These are phyloP conservation scores for Salvelinus alpinus DNA, from an alignment of 2,113 vertebrate genomes.

Conservation along the genomic window DNA sequence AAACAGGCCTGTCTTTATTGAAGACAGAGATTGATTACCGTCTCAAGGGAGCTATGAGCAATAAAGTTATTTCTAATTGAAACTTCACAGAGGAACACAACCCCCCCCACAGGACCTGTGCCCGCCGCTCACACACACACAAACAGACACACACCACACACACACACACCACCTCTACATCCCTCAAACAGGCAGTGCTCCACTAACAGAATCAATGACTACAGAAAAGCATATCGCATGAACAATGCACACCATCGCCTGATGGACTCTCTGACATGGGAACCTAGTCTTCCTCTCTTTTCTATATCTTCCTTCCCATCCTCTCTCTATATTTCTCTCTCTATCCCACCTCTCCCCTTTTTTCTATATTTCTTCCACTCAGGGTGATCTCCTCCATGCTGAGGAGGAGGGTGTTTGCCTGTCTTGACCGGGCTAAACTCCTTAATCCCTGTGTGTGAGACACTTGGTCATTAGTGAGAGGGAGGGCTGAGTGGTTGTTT, in stretches of 20 bases:
- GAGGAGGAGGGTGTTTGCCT: constrained; percentile 19
- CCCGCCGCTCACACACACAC: constrained; percentile 19
- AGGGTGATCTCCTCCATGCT: constrained; percentile 13
- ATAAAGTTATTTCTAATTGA: constrained; percentile 73
- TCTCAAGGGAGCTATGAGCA: constrained; percentile 62
- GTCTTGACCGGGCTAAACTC: constrained; percentile 42
- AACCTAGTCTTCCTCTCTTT: constrained; percentile 1
- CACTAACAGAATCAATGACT: constrained; percentile 59
- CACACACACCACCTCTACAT: background rate
- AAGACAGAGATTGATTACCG: constrained; percentile 68
- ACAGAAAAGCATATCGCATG: constrained; percentile 53
- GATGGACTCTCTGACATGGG: constrained; percentile 46
- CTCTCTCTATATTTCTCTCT: background rate
- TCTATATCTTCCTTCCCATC: background rate
- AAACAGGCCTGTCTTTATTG: constrained; percentile 67
- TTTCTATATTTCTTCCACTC: constrained; percentile 1
- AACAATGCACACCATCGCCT: constrained; percentile 10
- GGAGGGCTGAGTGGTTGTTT: background rate
- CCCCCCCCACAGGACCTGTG: background rate
- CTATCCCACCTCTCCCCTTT: background rate
- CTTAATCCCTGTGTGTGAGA: constrained; percentile 44
- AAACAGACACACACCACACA: constrained; percentile 8
- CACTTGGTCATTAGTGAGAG: background rate
- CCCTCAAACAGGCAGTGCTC: constrained; percentile 16
- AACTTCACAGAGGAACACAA: constrained; percentile 55